Evolutionary conservation across 2,113 vertebrate genomes (phyloP).

Genomic region (Semnornis frantzii): DNA sequence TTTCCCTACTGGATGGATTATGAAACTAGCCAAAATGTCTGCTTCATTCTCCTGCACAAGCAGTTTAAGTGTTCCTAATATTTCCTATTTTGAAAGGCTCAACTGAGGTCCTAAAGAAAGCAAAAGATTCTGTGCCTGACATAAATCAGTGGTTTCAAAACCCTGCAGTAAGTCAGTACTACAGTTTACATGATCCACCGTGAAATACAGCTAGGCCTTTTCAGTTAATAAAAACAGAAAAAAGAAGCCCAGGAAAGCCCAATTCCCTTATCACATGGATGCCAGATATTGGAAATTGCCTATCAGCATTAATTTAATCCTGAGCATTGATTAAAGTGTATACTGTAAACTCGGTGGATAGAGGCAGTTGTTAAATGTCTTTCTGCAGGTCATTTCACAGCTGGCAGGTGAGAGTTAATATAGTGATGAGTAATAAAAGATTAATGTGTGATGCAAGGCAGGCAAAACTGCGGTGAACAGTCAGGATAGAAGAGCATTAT

Average conservation of each 20-base stretch:
- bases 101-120: not conserved
- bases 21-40: slow-evolving; percentile 28
- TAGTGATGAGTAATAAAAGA: slow-evolving; percentile 69
- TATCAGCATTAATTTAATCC: slow-evolving; percentile 75
- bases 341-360: slow-evolving; percentile 48
- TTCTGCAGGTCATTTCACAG: slow-evolving; percentile 70
- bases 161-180: not conserved
- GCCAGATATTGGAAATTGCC: slow-evolving; percentile 69
- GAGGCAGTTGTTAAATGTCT: slow-evolving; percentile 57
- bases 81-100: slow-evolving; percentile 12
- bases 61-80: not conserved
- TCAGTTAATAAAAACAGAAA: slow-evolving; percentile 11
- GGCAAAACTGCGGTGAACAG: slow-evolving; percentile 37
- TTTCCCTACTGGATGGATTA: not conserved
- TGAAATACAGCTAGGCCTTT: slow-evolving; percentile 45
- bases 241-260: slow-evolving; percentile 42
- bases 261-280: slow-evolving; percentile 61
- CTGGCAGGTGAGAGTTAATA: slow-evolving; percentile 68
- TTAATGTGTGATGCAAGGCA: slow-evolving; percentile 45
- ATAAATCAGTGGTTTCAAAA: slow-evolving; percentile 19
- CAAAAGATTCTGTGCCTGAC: not conserved
- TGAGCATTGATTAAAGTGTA: slow-evolving; percentile 67
- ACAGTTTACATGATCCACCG: slow-evolving; percentile 45
- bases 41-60: slow-evolving; percentile 17
- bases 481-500: not conserved